Percentiles rank a stretch among this genome's conserved stretches.
Evolutionary conservation across 1,140 invertebrate genomes (phyloP).

Genomic region (Pararge aegeria): DNA sequence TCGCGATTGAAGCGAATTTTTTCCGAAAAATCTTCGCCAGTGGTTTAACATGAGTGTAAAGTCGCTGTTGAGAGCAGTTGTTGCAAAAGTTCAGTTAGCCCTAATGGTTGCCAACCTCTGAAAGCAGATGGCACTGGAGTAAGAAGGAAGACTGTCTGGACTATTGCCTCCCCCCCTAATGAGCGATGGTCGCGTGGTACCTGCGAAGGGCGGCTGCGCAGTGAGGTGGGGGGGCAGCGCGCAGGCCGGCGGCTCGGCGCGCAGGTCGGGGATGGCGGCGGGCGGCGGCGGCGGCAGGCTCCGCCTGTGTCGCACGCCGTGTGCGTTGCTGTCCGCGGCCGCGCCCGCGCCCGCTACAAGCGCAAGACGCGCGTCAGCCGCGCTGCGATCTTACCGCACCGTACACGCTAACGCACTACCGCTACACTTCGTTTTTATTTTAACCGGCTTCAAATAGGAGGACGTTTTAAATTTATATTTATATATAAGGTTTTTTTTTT

Average conservation of each 20-base stretch:
- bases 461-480: too few species aligned
- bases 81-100: too few species aligned
- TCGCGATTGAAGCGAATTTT: too few species aligned
- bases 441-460: too few species aligned
- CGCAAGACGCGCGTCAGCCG: constrained; percentile 32
- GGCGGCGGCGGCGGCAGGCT: constrained; percentile 87
- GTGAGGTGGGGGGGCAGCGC: constrained; percentile 77
- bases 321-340: constrained; percentile 86
- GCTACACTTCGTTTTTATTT: constrained; percentile 14
- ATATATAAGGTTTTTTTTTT: too few species aligned
- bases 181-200: constrained; percentile 35
- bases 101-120: too few species aligned
- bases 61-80: too few species aligned
- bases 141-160: too few species aligned
- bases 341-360: constrained; percentile 58
- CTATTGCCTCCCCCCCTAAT: not conserved
- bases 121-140: too few species aligned
- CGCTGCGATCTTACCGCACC: constrained; percentile 20
- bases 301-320: constrained; percentile 91
- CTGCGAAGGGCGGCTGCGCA: constrained; percentile 63
- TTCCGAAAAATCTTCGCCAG: too few species aligned
- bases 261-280: constrained; percentile 91
- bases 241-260: constrained; percentile 83
- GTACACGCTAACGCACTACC: constrained; percentile 15
- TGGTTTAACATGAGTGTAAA: too few species aligned